A percentile compares a stretch with the other conserved stretches of the same genome.
Conservation (phyloP, 2,888 invertebrate genomes). For the Leptinotarsa tumamoca region DNA sequence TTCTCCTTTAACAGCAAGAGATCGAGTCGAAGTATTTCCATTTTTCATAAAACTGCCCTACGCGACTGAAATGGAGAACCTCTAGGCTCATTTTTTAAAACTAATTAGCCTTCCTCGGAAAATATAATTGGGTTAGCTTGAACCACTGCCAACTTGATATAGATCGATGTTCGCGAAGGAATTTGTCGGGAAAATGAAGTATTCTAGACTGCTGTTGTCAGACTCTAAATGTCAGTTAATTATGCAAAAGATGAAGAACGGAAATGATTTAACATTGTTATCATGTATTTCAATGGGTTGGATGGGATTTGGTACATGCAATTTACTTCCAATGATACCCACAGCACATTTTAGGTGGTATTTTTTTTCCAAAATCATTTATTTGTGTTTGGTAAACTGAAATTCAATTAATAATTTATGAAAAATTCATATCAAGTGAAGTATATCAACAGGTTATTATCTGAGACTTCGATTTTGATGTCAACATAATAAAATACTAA, state of each 20-base stretch:
- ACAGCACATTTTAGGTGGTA: no score
- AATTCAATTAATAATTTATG: no score
- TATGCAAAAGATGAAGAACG: constrained; percentile 1
- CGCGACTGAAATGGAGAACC: constrained; percentile 18
- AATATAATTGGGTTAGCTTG: constrained; percentile 20
- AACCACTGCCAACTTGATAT: constrained; percentile 19
- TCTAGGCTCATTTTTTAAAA: constrained; percentile 13
- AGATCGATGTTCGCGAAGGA: constrained; percentile 15
- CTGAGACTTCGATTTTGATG: background rate
- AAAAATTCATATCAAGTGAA: no score
- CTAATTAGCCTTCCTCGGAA: constrained; percentile 19
- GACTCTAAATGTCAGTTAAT: background rate
- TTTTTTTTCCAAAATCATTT: no score
- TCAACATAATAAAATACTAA: background rate
- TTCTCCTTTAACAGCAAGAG: constrained; percentile 7
- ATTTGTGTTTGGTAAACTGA: no score
- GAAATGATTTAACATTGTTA: no score
- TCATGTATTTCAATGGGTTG: background rate
- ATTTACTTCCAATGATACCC: no score
- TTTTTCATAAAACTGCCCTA: constrained; percentile 13
- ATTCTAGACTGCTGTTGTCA: background rate
- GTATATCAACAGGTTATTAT: background rate
- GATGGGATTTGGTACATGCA: background rate
- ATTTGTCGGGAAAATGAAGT: constrained; percentile 7
- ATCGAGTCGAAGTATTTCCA: constrained; percentile 7